These are phyloP conservation scores for Verasper variegatus DNA, from an alignment of 2,113 vertebrate species.

Conservation along the genomic window DNA sequence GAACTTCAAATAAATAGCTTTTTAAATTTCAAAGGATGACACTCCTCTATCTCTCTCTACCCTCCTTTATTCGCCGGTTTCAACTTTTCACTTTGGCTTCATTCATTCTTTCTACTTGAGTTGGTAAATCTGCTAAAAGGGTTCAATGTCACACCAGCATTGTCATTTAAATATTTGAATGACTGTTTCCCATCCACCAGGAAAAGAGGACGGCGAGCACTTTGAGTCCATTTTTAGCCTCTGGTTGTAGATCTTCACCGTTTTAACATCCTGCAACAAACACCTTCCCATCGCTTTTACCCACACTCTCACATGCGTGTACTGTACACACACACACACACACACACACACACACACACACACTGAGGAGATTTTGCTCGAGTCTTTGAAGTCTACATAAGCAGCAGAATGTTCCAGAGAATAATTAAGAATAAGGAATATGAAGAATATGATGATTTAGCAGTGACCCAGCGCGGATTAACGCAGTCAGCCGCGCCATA, in stretches of 20 bases:
- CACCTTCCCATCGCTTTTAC: slow-evolving; percentile 2
- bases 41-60: background rate
- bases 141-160: slow-evolving; percentile 63
- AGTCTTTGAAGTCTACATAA: slow-evolving; percentile 41
- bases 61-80: slow-evolving; percentile 16
- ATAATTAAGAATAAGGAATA: slow-evolving; percentile 16
- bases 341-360: slow-evolving; percentile 1
- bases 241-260: slow-evolving; percentile 41
- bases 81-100: slow-evolving; percentile 54
- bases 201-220: slow-evolving; percentile 52
- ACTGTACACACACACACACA: slow-evolving; percentile 3
- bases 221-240: slow-evolving; percentile 68
- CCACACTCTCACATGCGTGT: slow-evolving; percentile 24
- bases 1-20: slow-evolving; percentile 50
- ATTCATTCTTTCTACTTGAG: slow-evolving; percentile 58
- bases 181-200: slow-evolving; percentile 58
- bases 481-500: background rate
- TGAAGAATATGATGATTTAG: slow-evolving; percentile 22
- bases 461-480: slow-evolving; percentile 9
- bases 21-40: slow-evolving; percentile 47
- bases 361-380: slow-evolving; percentile 3
- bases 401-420: slow-evolving; percentile 7
- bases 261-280: slow-evolving; percentile 26
- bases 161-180: slow-evolving; percentile 79
- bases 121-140: slow-evolving; percentile 70